phyloP scores from a whole-genome alignment of 2,888 invertebrate genomes.

The Yponomeuta evonymella region DNA sequence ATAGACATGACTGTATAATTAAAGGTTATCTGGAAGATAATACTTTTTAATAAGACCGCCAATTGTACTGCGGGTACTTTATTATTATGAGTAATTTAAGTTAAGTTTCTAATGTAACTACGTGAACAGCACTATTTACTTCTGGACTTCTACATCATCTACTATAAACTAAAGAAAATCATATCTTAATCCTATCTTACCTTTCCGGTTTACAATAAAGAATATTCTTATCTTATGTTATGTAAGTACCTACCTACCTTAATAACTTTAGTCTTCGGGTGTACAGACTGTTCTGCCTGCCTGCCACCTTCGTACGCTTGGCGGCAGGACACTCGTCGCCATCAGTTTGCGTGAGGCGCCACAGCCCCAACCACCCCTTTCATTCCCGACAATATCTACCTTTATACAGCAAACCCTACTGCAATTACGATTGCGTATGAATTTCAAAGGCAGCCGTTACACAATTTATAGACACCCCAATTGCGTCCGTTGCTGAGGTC shows the following conservation, averaged over 20 bases:
- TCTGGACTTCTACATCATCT: too few relatives aligned
- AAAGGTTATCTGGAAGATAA: too few relatives aligned
- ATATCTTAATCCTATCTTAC: too few relatives aligned
- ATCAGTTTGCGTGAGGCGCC: constrained; percentile 15
- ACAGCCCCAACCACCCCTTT: not conserved
- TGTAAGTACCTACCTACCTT: not conserved
- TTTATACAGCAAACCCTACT: constrained; percentile 2
- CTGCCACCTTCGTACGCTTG: constrained; percentile 27
- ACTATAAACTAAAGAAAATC: too few relatives aligned
- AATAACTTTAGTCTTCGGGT: not conserved
- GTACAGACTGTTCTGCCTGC: constrained; percentile 23
- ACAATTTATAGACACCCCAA: not conserved
- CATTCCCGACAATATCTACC: not conserved
- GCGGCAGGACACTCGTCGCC: constrained; percentile 3
- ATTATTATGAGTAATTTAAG: too few relatives aligned
- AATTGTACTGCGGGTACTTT: too few relatives aligned
- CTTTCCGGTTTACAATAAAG: too few relatives aligned
- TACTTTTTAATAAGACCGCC: too few relatives aligned
- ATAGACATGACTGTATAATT: too few relatives aligned
- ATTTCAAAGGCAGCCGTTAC: not conserved
- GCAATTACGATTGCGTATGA: constrained; percentile 4
- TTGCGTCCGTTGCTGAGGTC: not conserved
- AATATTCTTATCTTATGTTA: too few relatives aligned
- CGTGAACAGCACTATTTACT: too few relatives aligned
- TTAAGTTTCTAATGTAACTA: too few relatives aligned